Evolutionary conservation across 2,888 invertebrate genomes (phyloP), one percentile per base, ranked within the genome.

Genomic region (Torymus aiolomorphi): DNA sequence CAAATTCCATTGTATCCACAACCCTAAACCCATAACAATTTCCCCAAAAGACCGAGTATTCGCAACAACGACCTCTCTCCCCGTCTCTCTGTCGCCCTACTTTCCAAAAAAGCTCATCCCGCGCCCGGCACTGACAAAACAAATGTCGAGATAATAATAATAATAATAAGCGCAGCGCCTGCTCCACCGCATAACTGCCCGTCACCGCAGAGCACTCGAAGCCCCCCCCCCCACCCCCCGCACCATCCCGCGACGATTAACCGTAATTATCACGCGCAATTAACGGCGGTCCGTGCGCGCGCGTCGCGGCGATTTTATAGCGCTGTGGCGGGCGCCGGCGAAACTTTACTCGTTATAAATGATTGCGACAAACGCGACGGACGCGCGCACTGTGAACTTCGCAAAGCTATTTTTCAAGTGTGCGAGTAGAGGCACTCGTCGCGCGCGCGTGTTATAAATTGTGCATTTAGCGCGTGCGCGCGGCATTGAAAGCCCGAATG

Each of bases 281-380:
- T 82, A 82, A 73, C 70, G 73, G 51, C 13, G 16, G 52, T 20
- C 56, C 56, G 59, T 18, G 51, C 65, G 51, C 65, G 51, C 16
- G 31, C 57, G 75, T 14, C 49, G 16, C 42, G 14, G 42, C 57
- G 62, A 72, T 72, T 80, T 80, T 80, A 77, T 78, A 66, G 71
- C 54, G 13, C 20, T 54, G 71, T 57, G 61, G 24, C 18, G 12
- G 18, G 8, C 31, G 12, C 16, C 24, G 56, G 79, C 49, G 61
- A 83, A 88, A 88, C 86, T 88, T 88, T 85, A 81, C 86, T 88
- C 87, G 86, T 88, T 88, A 88, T 85, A 87, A 87, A 88, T 86
- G 86, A 87, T 86, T 87, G 85, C 86, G 84, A 87, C 86, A 85
- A 84, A 83, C 78, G 80, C 65, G 42, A 51, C 54, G 70, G 63